Percentiles rank a stretch among this genome's conserved stretches.
These are phyloP conservation scores for Erethizon dorsatum DNA, from an alignment of 2,797 vertebrate species.

Conservation along the genomic window DNA sequence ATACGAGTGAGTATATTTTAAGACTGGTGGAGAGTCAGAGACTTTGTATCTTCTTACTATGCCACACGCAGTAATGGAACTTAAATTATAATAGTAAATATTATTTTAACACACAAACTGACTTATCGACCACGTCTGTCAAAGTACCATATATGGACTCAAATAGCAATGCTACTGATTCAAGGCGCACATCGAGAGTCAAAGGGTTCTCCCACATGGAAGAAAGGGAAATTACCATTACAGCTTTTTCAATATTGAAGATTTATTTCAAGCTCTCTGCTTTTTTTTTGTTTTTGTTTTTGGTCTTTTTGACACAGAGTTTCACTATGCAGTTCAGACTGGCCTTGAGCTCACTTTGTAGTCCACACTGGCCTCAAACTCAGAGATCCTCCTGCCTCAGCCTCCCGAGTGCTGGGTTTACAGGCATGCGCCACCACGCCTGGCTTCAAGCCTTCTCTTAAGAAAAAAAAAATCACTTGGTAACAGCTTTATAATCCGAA, in stretches of 20 bases:
- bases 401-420: not conserved
- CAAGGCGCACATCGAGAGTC: conserved; percentile 30
- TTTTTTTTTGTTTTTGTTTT: not conserved
- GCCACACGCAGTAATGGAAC: conserved; percentile 70
- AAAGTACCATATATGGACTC: conserved; percentile 66
- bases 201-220: not conserved
- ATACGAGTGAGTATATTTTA: conserved; percentile 51
- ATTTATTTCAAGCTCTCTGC: conserved; percentile 29
- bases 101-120: conserved; percentile 75
- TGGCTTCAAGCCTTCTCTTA: not conserved
- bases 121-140: conserved; percentile 72
- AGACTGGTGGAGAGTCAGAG: conserved; percentile 54
- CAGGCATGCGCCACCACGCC: not conserved
- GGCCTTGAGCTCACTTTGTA: not conserved
- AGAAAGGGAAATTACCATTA: conserved; percentile 57
- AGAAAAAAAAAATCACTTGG: conserved; percentile 25
- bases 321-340: not conserved
- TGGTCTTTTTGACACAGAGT: not conserved
- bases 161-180: conserved; percentile 50
- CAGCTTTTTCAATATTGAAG: conserved; percentile 33
- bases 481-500: conserved; percentile 69
- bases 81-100: conserved; percentile 75
- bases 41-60: conserved; percentile 64
- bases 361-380: not conserved
- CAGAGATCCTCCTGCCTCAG: not conserved